phyloP scores from a whole-genome alignment of 2,888 invertebrate genomes.

The Thysanoteuthis rhombus region DNA sequence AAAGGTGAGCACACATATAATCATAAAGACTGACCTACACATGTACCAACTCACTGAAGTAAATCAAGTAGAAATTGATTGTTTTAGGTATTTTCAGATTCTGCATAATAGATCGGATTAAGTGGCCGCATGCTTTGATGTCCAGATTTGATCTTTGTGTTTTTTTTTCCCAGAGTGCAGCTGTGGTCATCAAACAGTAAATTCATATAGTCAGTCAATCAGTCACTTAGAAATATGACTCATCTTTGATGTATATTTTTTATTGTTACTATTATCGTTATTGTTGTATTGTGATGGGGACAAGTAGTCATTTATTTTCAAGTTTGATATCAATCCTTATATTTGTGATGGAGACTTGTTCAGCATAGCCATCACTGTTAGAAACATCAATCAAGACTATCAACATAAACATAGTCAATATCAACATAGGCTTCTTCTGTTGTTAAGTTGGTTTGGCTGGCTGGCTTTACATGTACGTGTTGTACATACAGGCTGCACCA shows the following conservation, averaged over 20 bases:
- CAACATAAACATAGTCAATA: no score
- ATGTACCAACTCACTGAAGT: neutral
- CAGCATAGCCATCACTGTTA: no score
- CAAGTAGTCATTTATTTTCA: neutral
- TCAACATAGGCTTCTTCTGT: no score
- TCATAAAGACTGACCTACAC: neutral
- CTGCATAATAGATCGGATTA: neutral
- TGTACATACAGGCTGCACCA: no score
- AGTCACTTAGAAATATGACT: conserved; percentile 1
- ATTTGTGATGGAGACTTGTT: no score
- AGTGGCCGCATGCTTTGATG: neutral
- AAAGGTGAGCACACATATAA: neutral
- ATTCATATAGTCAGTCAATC: neutral
- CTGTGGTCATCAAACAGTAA: neutral
- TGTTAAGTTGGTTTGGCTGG: no score
- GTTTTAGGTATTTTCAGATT: conserved; percentile 1
- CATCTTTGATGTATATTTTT: neutral
- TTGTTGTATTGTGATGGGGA: neutral
- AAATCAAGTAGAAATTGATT: neutral
- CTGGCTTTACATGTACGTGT: no score
- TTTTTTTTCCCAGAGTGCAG: neutral
- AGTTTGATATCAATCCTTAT: no score
- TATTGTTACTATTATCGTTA: neutral
- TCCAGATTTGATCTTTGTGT: neutral
- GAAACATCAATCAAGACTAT: no score